A percentile compares a stretch with the other conserved stretches of the same genome.
These are phyloP conservation scores for Pemphigus obesinymphae DNA, from an alignment of 1,140 invertebrate genomes.

Conservation along the genomic window DNA sequence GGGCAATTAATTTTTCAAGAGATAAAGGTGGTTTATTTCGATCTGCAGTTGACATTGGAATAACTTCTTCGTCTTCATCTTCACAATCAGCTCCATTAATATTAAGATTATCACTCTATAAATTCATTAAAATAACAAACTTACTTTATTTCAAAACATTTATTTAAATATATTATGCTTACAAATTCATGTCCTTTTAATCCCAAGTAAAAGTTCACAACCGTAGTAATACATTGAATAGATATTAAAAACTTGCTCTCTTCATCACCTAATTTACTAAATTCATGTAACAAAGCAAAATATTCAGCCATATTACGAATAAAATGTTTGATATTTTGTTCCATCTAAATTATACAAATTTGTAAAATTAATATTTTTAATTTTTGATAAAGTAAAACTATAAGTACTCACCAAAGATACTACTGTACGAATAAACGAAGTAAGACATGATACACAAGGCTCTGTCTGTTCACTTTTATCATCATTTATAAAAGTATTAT, in stretches of 20 bases:
- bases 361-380: constrained; percentile 28
- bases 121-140: not conserved
- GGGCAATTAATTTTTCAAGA: constrained; percentile 91
- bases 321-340: constrained; percentile 80
- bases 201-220: constrained; percentile 87
- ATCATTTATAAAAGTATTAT: not conserved
- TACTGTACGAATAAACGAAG: constrained; percentile 82
- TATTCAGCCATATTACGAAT: constrained; percentile 86
- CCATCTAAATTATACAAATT: constrained; percentile 59
- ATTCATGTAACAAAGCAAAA: constrained; percentile 85
- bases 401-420: constrained; percentile 67
- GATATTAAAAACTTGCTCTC: constrained; percentile 81
- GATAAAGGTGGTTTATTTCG: constrained; percentile 79
- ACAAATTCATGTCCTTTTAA: constrained; percentile 67
- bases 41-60: constrained; percentile 58
- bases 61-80: constrained; percentile 69
- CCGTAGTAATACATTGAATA: constrained; percentile 79
- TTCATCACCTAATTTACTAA: constrained; percentile 90
- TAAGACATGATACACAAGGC: constrained; percentile 71
- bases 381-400: constrained; percentile 15
- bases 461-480: not conserved
- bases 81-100: constrained; percentile 62
- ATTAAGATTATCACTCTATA: constrained; percentile 24
- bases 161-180: constrained; percentile 44
- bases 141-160: not conserved